Base-by-base conservation (phyloP, 37 sponge, comb jelly and placozoan species). In the Agelas oroides region DNA sequence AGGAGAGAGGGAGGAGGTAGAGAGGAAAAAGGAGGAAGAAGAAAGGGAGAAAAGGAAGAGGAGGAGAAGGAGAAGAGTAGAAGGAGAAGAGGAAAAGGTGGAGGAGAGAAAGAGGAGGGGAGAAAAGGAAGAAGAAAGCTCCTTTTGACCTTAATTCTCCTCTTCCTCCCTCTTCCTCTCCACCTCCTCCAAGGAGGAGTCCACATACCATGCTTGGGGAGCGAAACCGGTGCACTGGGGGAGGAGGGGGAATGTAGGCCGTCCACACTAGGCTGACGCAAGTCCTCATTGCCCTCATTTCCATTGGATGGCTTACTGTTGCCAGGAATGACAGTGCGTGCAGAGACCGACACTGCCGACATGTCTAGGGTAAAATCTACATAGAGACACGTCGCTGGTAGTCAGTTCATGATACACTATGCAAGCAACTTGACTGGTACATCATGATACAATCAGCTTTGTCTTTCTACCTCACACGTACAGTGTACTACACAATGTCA, bases 201-300 rank as follows among this genome's bases (percentile, higher is more conserved):
- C 46, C 6, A 46, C 46, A 3, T 19, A 77, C 86, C 70, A 40
- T 77, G 59, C 34, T 46, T 46, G 8, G 46, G 46, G 8, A 46
- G 46, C 8, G 46, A 8, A 8, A 46, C 8, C 3, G 46, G 46
- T 23, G 65, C 76, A 52, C 25, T 69, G 2, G 67, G 57, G 17
- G 12, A 52, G 57, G 70, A 58, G 59, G 76, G 83, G 24, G 83
- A 82, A 33, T 39, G 63, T 20, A 91, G 58, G 0, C 87, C 82
- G 0, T 86, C 91, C n/a, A 91, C 87, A 75, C 77, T 85, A 13
- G 91, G 91, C 54, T 91, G 91, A 11, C 86, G 33, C 15, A 24
- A 19, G 18, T 59, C 70, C 6, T 73, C 85, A 0, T 39, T 57
- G 20, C 63, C 80, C 13, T 30, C 63, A 0, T 5, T 34, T 58